Conservation (phyloP, 2,888 invertebrate genomes). For the Acanthosepion pharaonis region DNA sequence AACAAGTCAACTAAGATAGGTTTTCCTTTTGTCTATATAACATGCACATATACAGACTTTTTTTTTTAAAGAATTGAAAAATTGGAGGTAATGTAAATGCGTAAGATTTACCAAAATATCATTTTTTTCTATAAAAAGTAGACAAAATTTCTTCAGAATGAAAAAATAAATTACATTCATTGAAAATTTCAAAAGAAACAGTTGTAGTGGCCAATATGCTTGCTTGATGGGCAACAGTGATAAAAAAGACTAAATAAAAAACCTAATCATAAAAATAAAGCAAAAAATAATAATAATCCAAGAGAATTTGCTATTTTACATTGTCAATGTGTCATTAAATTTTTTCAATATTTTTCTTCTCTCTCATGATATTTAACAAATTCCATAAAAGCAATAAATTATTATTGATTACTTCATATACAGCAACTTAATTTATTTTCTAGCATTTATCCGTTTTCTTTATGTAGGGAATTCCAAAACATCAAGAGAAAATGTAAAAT, state of each 20-base stretch:
- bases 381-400: neutral
- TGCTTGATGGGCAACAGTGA: neutral
- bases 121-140: neutral
- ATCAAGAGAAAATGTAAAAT: too few relatives aligned
- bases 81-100: neutral
- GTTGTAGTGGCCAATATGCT: neutral
- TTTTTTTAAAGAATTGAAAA: neutral
- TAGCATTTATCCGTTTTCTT: too few relatives aligned
- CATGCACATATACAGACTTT: neutral
- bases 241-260: neutral
- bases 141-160: neutral
- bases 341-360: too few relatives aligned
- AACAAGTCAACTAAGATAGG: too few relatives aligned
- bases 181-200: neutral
- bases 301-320: neutral
- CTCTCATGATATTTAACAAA: too few relatives aligned
- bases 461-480: too few relatives aligned
- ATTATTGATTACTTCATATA: neutral
- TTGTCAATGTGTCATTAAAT: too few relatives aligned
- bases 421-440: neutral
- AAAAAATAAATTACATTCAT: slow-evolving; percentile 14
- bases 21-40: neutral
- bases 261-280: neutral
- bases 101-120: neutral
- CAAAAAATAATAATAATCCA: neutral